These are phyloP conservation scores for Halichondria panicea DNA, from an alignment of 37 sponge, comb jelly and placozoan genomes.

Conservation along the genomic window DNA sequence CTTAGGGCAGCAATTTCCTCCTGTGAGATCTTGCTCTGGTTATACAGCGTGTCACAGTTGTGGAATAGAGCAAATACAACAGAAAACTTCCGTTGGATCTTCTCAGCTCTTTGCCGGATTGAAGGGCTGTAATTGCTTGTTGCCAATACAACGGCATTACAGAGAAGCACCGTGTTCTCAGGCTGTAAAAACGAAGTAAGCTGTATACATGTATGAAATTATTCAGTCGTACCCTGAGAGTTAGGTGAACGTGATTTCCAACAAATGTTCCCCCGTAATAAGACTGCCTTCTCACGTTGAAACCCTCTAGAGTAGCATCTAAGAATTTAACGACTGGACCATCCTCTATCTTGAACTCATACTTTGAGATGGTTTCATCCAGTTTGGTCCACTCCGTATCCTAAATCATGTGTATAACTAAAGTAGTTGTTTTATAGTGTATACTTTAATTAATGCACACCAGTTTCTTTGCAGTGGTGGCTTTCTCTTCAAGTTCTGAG, in stretches of 20 bases:
- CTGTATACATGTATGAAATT: background rate
- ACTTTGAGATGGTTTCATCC: too few species aligned
- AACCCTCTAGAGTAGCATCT: slow-evolving; percentile 1
- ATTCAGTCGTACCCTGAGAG: slow-evolving; percentile 10
- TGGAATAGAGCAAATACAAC: background rate
- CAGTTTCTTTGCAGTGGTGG: too few species aligned
- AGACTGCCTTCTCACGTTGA: slow-evolving; percentile 26
- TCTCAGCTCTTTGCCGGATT: background rate
- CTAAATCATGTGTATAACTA: too few species aligned
- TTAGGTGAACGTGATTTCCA: slow-evolving; percentile 33
- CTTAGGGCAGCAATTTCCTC: slow-evolving; percentile 5
- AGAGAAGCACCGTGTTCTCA: background rate
- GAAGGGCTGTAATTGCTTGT: background rate
- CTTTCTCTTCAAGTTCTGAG: too few species aligned
- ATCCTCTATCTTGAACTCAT: slow-evolving; percentile 6
- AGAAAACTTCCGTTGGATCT: background rate
- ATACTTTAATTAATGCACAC: too few species aligned
- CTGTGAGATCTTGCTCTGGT: background rate
- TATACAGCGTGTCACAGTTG: slow-evolving; percentile 16
- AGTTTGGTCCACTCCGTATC: too few species aligned
- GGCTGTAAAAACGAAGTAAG: background rate
- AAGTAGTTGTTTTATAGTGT: too few species aligned
- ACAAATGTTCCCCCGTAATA: slow-evolving; percentile 49
- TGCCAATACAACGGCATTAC: background rate
- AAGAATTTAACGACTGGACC: slow-evolving; percentile 13